Percentiles rank a stretch among this genome's conserved stretches.
Conservation (phyloP, 2,888 invertebrate genomes). For the Orchesellides sinensis region DNA sequence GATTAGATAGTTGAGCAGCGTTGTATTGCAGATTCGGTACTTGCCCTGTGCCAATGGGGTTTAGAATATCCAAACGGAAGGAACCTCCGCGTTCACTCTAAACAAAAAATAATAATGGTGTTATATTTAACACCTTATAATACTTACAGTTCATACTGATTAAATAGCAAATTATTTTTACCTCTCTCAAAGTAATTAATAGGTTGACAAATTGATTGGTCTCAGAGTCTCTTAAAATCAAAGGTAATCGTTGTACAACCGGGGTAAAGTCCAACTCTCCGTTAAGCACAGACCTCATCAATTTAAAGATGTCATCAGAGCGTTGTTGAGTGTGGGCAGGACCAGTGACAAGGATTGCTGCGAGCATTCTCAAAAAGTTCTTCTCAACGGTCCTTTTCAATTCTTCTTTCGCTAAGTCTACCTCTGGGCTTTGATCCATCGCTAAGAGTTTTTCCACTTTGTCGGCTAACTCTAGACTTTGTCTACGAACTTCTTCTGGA, state of each 20-base stretch:
- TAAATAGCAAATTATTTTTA: conserved; percentile 41
- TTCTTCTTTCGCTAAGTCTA: conserved; percentile 70
- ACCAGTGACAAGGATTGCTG: conserved; percentile 71
- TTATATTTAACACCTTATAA: neutral
- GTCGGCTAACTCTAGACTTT: conserved; percentile 65
- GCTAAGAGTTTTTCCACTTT: conserved; percentile 71
- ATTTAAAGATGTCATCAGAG: conserved; percentile 70
- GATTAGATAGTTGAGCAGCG: no score
- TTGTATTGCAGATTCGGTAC: no score
- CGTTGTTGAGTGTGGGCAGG: conserved; percentile 69
- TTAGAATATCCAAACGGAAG: conserved; percentile 12
- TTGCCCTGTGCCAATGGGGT: no score
- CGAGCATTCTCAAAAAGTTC: conserved; percentile 72
- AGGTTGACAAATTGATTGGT: conserved; percentile 72
- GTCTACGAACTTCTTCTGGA: conserved; percentile 38
- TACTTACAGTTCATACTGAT: no score
- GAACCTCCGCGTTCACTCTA: conserved; percentile 43
- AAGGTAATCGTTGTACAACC: conserved; percentile 70
- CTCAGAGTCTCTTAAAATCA: conserved; percentile 70
- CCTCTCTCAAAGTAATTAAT: conserved; percentile 70
- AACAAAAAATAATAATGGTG: neutral
- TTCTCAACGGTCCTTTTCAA: conserved; percentile 67
- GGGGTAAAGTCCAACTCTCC: conserved; percentile 72
- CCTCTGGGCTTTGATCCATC: conserved; percentile 63
- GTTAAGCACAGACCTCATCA: conserved; percentile 72